Evolutionary conservation across 2,888 invertebrate species (phyloP).

Genomic region (Rotaria socialis): DNA sequence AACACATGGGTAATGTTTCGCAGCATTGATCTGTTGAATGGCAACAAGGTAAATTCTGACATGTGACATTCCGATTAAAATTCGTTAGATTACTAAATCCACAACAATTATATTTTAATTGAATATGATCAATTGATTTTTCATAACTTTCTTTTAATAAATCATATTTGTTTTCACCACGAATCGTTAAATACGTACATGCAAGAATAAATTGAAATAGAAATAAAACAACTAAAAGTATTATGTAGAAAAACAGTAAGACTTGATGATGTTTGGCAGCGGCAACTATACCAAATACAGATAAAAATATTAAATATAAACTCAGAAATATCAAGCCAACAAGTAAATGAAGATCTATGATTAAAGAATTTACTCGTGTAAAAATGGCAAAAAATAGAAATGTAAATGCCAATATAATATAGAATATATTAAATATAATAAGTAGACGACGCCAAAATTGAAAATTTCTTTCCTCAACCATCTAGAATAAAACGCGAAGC

Average conservation of each 20-base stretch:
- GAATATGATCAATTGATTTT: background rate
- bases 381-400: background rate
- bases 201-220: conserved; percentile 30
- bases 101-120: conserved; percentile 11
- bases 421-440: conserved; percentile 1
- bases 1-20: background rate
- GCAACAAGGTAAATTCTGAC: background rate
- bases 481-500: background rate
- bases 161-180: background rate
- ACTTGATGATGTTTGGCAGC: conserved; percentile 4
- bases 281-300: background rate
- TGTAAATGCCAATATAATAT: background rate
- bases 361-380: background rate
- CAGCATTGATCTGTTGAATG: background rate
- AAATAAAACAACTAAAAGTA: background rate
- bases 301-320: background rate
- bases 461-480: background rate
- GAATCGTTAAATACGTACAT: conserved; percentile 10
- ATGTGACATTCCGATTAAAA: background rate
- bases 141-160: background rate
- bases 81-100: background rate
- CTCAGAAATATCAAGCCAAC: background rate
- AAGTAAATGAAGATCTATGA: conserved; percentile 11
- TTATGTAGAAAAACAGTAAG: background rate
- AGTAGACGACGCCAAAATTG: background rate